A percentile compares a stretch with the other conserved stretches of the same genome.
Conservation (phyloP, 2,113 vertebrate genomes). For the Heloderma charlesbogerti region DNA sequence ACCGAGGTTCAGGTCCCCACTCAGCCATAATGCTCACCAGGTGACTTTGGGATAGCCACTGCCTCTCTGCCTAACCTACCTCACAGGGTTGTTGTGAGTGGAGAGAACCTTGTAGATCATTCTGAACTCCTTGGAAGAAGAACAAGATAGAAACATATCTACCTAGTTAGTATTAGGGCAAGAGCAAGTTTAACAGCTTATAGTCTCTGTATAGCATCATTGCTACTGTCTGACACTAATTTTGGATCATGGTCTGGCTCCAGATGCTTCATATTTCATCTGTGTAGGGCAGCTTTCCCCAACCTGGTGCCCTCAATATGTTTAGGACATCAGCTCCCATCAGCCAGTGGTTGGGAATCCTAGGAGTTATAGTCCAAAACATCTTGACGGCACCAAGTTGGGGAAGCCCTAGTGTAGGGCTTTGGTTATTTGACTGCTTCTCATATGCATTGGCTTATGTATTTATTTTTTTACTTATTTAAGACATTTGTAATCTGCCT, state of each 20-base stretch:
- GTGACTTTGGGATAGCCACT: background rate
- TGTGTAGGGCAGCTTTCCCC: too few relatives aligned
- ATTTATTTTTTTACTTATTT: background rate
- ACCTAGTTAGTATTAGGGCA: background rate
- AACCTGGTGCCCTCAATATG: too few relatives aligned
- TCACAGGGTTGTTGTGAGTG: background rate
- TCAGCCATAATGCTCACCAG: background rate
- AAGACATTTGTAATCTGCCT: background rate
- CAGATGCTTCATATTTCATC: too few relatives aligned
- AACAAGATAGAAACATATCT: background rate
- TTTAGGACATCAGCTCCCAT: too few relatives aligned
- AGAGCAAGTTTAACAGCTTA: background rate
- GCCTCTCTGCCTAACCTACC: background rate
- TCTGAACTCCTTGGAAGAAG: background rate
- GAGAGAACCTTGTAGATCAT: background rate
- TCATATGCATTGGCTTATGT: background rate
- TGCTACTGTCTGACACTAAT: background rate
- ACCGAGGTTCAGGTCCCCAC: background rate
- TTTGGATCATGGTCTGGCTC: too few relatives aligned
- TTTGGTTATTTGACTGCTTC: background rate
- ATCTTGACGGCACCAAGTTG: background rate
- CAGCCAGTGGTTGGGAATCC: background rate
- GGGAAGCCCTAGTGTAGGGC: accelerated
- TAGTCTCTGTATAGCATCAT: background rate
- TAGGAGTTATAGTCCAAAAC: background rate